Evolutionary conservation across 2,113 vertebrate genomes (phyloP).

Genomic region (Falco punctatus): DNA sequence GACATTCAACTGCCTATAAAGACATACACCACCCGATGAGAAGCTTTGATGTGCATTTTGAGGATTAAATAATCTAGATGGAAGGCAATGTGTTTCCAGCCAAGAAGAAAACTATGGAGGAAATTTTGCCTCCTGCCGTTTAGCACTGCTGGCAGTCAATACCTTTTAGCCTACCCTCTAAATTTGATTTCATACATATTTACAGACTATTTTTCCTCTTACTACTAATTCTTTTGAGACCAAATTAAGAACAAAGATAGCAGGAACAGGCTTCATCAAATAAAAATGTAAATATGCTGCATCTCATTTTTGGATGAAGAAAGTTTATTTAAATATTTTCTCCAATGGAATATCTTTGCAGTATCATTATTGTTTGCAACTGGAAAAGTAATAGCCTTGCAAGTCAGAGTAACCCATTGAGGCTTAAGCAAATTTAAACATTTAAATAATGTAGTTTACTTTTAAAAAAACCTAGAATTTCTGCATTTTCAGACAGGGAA

Average conservation of each 20-base stretch:
- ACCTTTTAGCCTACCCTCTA: slow-evolving; percentile 85
- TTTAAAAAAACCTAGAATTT: not conserved
- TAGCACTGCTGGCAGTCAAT: slow-evolving; percentile 82
- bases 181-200: slow-evolving; percentile 87
- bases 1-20: slow-evolving; percentile 89
- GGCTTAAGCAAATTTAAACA: slow-evolving; percentile 43
- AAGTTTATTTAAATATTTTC: slow-evolving; percentile 83
- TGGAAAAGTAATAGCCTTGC: slow-evolving; percentile 71
- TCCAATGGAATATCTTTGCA: slow-evolving; percentile 71
- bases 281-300: slow-evolving; percentile 86
- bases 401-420: slow-evolving; percentile 60
- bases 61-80: slow-evolving; percentile 97
- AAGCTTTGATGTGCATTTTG: slow-evolving; percentile 95
- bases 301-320: slow-evolving; percentile 83
- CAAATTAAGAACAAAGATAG: slow-evolving; percentile 87
- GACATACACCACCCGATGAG: slow-evolving; percentile 88
- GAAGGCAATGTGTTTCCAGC: slow-evolving; percentile 88
- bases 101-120: slow-evolving; percentile 87
- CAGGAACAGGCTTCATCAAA: slow-evolving; percentile 79
- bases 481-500: not conserved
- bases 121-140: slow-evolving; percentile 91
- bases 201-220: slow-evolving; percentile 85
- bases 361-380: slow-evolving; percentile 72
- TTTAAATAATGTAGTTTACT: slow-evolving; percentile 60
- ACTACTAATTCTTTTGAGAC: slow-evolving; percentile 83